Evolutionary conservation across 2,888 invertebrate species (phyloP).

Genomic region (Dorcus parallelipipedus): DNA sequence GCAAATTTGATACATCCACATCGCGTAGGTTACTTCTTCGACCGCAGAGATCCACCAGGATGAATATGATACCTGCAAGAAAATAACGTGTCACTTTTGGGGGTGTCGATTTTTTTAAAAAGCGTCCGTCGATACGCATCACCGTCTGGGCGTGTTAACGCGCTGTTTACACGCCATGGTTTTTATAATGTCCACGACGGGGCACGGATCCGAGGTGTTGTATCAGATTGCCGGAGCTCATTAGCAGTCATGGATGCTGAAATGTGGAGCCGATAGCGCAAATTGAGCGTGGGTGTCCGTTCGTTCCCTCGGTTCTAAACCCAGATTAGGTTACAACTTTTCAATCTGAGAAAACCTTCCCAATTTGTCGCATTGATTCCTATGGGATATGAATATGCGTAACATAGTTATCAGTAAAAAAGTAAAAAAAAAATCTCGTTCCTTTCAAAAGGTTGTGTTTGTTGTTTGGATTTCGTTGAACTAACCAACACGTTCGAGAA

Average conservation of each 20-base stretch:
- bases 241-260: slow-evolving; percentile 17
- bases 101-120: background rate
- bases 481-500: too few species aligned
- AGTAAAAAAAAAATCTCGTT: too few species aligned
- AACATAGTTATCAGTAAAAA: too few species aligned
- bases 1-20: too few species aligned
- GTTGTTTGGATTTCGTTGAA: too few species aligned
- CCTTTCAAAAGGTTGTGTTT: too few species aligned
- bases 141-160: slow-evolving; percentile 17
- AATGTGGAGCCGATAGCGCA: slow-evolving; percentile 15
- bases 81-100: too few species aligned
- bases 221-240: slow-evolving; percentile 20
- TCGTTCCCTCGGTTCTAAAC: background rate
- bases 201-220: slow-evolving; percentile 10
- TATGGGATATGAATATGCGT: too few species aligned
- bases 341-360: slow-evolving; percentile 1
- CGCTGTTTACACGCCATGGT: slow-evolving; percentile 18
- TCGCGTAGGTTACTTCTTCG: too few species aligned
- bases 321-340: slow-evolving; percentile 8
- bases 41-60: too few species aligned
- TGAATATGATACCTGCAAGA: too few species aligned
- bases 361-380: background rate
- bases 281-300: slow-evolving; percentile 12
- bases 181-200: slow-evolving; percentile 13
- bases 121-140: slow-evolving; percentile 6